Evolutionary conservation across 2,113 vertebrate species (phyloP).

Genomic region (Taurulus bubalis): DNA sequence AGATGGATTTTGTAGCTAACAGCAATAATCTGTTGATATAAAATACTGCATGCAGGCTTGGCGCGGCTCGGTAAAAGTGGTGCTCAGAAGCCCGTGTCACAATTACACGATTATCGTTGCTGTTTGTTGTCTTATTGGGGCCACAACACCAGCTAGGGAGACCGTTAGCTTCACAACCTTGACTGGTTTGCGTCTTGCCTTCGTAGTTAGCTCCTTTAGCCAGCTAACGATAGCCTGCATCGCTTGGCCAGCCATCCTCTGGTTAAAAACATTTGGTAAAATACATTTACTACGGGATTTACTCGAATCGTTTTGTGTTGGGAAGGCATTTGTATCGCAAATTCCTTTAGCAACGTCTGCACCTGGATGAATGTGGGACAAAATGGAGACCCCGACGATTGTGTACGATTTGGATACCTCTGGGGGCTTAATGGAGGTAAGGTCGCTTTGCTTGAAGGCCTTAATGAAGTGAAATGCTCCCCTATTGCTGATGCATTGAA

Average conservation of each 20-base stretch:
- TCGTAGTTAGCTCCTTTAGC: constrained; percentile 67
- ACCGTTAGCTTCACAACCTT: constrained; percentile 77
- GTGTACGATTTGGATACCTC: constrained; percentile 98
- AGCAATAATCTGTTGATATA: constrained; percentile 18
- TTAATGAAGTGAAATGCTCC: not conserved
- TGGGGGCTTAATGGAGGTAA: constrained; percentile 97
- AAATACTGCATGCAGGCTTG: constrained; percentile 11
- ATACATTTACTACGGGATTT: not conserved
- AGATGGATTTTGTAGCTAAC: constrained; percentile 36
- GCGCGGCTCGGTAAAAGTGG: not conserved
- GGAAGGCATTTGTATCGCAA: not conserved
- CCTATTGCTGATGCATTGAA: not conserved
- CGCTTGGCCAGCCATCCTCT: constrained; percentile 23
- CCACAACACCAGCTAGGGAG: constrained; percentile 33
- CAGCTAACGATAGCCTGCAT: constrained; percentile 62
- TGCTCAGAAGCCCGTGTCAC: not conserved
- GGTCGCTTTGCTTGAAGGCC: constrained; percentile 61
- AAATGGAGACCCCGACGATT: constrained; percentile 98
- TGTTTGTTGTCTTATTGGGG: constrained; percentile 29
- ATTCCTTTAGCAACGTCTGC: constrained; percentile 43
- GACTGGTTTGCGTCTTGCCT: constrained; percentile 71
- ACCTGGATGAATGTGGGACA: constrained; percentile 95
- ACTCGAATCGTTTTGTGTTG: not conserved
- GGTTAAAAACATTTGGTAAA: constrained; percentile 4
- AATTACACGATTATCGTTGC: not conserved